Conservation (phyloP, 2,888 invertebrate genomes). For the Agrotis segetum region DNA sequence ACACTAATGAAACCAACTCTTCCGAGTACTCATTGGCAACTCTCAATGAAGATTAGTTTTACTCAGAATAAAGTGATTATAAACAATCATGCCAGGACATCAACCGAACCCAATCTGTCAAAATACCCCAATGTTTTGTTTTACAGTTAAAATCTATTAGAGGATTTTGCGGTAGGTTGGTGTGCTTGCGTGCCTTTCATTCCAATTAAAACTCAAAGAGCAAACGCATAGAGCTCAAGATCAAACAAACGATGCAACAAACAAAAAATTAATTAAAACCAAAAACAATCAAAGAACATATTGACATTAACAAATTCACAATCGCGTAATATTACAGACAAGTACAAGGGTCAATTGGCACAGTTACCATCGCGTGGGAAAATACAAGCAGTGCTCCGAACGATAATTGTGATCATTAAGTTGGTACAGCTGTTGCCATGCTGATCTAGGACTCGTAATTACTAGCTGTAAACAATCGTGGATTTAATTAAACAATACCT, state of each 20-base stretch:
- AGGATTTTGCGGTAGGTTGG: too few relatives aligned
- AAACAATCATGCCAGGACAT: too few relatives aligned
- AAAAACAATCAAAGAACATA: constrained; percentile 35
- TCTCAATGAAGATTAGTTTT: too few relatives aligned
- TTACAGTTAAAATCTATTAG: too few relatives aligned
- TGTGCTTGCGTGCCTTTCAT: too few relatives aligned
- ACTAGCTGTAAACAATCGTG: constrained; percentile 48
- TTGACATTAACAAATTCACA: constrained; percentile 44
- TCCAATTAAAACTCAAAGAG: neutral
- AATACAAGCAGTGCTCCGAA: constrained; percentile 56
- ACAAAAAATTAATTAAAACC: neutral
- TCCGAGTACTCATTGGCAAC: too few relatives aligned
- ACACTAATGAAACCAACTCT: too few relatives aligned
- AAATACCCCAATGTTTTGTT: too few relatives aligned
- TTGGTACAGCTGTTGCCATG: constrained; percentile 56
- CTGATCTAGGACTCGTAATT: constrained; percentile 53
- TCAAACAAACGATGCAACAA: neutral
- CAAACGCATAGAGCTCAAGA: neutral
- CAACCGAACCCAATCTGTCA: too few relatives aligned
- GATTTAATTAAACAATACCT: constrained; percentile 54
- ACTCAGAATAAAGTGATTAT: too few relatives aligned
- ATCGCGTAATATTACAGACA: constrained; percentile 49
- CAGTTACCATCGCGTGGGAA: constrained; percentile 54
- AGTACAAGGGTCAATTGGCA: constrained; percentile 58
- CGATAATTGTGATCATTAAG: constrained; percentile 57